Evolutionary conservation across 2,113 vertebrate species (phyloP), one percentile per base, ranked within the genome.

Genomic region (Cebus imitator): DNA sequence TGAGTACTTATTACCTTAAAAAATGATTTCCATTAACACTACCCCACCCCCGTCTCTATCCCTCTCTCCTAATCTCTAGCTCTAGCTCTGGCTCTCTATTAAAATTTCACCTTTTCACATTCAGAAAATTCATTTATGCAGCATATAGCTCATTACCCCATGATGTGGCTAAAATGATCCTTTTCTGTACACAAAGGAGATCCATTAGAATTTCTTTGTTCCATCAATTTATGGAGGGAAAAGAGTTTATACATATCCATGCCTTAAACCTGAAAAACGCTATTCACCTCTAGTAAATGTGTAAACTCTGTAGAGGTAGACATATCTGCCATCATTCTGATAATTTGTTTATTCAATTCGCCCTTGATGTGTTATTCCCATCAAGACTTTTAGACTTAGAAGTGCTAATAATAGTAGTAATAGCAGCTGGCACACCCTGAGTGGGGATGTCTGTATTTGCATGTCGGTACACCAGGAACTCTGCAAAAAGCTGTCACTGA

Each of bases 11-110:
- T 48, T 95, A 32, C 90, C 81, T 94, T 94, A 91, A 93, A 95
- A 92, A 96, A 95, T 86, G 58, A 66, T 94, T 96, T 92, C 79
- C 86, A 94, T 96, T 66, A 81, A 92, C 94, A 84, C 58, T 35
- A 2, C 40, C 45, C 78, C 55, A 14, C 35, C 57, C 32, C 30
- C 5, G 35, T 48, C 32, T 27, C 52, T 64, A 20, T 35, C 9
- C 35, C 30, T 61, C 8, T 6, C 6, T 32, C 32, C 61, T 12
- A 12, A 86, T 83, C 82, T 87, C 78, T 82, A 30, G 82, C 94
- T 94, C 55, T 68, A 30, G 81, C 79, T 89, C 50, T 81, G 83
- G 40, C 27, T 97, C 21, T 45, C 70, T 70, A n/a, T 58, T 64
- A 79, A 68, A 13, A 90, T 86, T 88, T 95, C n/a, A 10, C 40